Evolutionary conservation across 2,113 vertebrate species (phyloP).

Genomic region (Urocynchramus pylzowi): DNA sequence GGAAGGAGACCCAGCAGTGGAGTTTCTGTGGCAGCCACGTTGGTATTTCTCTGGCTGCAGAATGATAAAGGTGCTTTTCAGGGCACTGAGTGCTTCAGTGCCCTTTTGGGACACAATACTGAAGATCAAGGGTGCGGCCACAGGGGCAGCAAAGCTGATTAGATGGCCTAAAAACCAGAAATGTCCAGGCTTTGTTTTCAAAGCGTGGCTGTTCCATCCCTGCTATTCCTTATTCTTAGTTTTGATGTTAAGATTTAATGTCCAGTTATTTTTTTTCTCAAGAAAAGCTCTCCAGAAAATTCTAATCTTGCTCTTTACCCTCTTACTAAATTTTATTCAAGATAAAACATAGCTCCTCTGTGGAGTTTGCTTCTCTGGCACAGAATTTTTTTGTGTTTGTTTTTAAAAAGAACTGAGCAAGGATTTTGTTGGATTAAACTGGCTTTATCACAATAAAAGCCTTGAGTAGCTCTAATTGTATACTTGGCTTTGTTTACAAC

Average conservation of each 20-base stretch:
- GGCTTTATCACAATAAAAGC: slow-evolving; percentile 34
- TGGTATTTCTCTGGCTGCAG: not conserved
- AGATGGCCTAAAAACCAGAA: not conserved
- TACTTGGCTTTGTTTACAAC: slow-evolving; percentile 53
- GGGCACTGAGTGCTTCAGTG: not conserved
- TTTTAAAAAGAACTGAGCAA: not conserved
- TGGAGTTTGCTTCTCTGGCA: not conserved
- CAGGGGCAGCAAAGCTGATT: not conserved
- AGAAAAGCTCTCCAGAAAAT: not conserved
- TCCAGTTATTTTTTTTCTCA: not conserved
- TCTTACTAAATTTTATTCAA: not conserved
- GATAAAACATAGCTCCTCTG: not conserved
- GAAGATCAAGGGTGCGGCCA: not conserved
- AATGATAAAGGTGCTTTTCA: not conserved
- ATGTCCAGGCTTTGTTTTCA: not conserved
- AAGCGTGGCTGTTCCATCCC: not conserved
- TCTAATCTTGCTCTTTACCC: not conserved
- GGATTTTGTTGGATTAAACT: slow-evolving; percentile 38
- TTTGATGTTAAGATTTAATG: not conserved
- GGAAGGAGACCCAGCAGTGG: not conserved
- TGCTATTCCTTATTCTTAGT: not conserved
- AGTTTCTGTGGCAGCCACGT: not conserved
- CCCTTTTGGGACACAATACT: not conserved
- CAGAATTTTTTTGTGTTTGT: not conserved
- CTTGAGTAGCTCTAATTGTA: slow-evolving; percentile 49